Evolutionary conservation across 2,888 invertebrate genomes (phyloP).

Genomic region (Agonopterix alstromeriana): DNA sequence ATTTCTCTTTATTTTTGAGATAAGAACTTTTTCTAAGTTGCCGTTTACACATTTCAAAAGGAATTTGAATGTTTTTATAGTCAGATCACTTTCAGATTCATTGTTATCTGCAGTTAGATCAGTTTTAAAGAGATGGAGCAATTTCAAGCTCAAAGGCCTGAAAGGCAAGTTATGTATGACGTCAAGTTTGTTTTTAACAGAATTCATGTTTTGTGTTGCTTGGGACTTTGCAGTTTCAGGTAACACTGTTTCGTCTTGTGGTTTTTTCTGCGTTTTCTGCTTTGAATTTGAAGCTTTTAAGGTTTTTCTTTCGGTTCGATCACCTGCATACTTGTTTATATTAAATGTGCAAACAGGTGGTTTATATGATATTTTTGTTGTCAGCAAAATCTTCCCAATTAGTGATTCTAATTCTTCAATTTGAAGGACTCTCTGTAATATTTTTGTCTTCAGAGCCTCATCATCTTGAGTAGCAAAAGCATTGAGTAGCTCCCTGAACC

Average conservation of each 20-base stretch:
- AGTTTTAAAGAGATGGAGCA: conserved; percentile 45
- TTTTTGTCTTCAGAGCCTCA: conserved; percentile 72
- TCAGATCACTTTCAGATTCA: conserved; percentile 34
- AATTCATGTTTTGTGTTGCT: conserved; percentile 37
- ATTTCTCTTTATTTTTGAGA: conserved; percentile 55
- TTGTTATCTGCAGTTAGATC: conserved; percentile 34
- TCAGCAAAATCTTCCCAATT: conserved; percentile 43
- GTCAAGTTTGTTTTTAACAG: conserved; percentile 41
- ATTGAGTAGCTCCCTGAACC: conserved; percentile 87
- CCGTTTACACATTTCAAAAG: conserved; percentile 43
- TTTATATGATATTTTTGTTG: conserved; percentile 49
- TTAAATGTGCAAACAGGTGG: conserved; percentile 46
- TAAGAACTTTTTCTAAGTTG: conserved; percentile 41
- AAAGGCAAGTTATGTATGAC: conserved; percentile 38
- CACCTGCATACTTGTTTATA: conserved; percentile 38
- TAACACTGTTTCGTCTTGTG: conserved; percentile 45
- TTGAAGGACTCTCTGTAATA: conserved; percentile 57
- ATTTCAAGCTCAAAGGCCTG: conserved; percentile 43
- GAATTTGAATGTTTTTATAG: conserved; percentile 45
- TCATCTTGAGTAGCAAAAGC: conserved; percentile 82
- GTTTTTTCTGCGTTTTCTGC: conserved; percentile 34
- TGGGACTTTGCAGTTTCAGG: conserved; percentile 52
- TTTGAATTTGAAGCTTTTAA: conserved; percentile 28
- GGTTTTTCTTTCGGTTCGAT: conserved; percentile 30
- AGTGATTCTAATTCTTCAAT: conserved; percentile 51